Percentiles rank a stretch among this genome's conserved stretches.
Evolutionary conservation across 1,140 invertebrate species (phyloP).

Genomic region (Pachyrhynchus sulphureomaculatus): DNA sequence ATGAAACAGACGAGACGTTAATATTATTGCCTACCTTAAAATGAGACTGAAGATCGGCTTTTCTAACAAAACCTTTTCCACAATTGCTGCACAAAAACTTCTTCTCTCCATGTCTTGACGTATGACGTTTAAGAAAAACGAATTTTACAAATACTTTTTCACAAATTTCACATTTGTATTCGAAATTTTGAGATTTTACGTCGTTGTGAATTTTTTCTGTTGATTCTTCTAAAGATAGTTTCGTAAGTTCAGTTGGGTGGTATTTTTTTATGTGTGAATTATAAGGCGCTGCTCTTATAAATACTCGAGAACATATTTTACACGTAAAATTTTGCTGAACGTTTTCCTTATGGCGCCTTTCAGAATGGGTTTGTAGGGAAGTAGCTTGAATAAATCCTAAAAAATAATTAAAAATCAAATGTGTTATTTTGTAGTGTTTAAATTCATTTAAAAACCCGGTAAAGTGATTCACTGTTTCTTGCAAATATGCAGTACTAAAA

Average conservation of each 20-base stretch:
- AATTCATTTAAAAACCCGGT: too few relatives aligned
- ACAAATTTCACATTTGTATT: slow-evolving; percentile 29
- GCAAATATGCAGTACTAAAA: too few relatives aligned
- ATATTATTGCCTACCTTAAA: too few relatives aligned
- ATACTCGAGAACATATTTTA: slow-evolving; percentile 30
- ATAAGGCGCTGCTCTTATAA: slow-evolving; percentile 18
- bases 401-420: too few relatives aligned
- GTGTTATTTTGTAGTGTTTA: too few relatives aligned
- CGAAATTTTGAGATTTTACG: too few relatives aligned
- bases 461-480: too few relatives aligned
- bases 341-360: slow-evolving; percentile 42
- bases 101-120: slow-evolving; percentile 41
- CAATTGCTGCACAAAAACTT: slow-evolving; percentile 43
- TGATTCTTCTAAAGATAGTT: neutral
- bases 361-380: slow-evolving; percentile 54
- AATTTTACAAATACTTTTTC: slow-evolving; percentile 22
- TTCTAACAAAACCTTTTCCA: slow-evolving; percentile 33
- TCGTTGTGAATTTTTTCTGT: neutral
- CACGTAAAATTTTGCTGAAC: slow-evolving; percentile 18
- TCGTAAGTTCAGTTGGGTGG: slow-evolving; percentile 13
- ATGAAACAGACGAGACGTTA: too few relatives aligned
- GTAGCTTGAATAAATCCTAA: slow-evolving; percentile 51
- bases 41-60: slow-evolving; percentile 36
- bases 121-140: slow-evolving; percentile 23
- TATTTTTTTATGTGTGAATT: slow-evolving; percentile 21